These are phyloP conservation scores for Bothrops alternatus DNA, from an alignment of 2,797 vertebrate genomes.

Conservation along the genomic window DNA sequence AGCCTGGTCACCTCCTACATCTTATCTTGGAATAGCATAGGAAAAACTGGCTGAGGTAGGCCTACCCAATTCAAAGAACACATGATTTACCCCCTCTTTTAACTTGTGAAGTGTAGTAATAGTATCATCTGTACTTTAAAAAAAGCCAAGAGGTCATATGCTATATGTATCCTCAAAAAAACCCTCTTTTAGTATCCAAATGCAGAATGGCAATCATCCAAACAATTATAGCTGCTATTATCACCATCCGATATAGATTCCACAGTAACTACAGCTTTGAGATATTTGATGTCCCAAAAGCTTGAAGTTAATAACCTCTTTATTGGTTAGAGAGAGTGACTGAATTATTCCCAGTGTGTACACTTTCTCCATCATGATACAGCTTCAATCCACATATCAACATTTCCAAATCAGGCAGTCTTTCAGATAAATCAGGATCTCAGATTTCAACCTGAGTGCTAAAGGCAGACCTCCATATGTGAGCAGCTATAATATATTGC, in stretches of 20 bases:
- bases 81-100: background rate
- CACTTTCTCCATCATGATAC: background rate
- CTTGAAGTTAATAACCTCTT: background rate
- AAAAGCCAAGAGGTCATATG: background rate
- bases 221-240: slow-evolving; percentile 8
- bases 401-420: background rate
- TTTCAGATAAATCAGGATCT: background rate
- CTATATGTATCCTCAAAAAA: background rate
- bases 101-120: background rate
- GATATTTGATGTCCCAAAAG: background rate
- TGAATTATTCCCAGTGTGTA: background rate
- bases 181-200: background rate
- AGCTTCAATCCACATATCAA: background rate
- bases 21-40: background rate
- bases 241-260: background rate
- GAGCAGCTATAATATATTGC: background rate
- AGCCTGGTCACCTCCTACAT: background rate
- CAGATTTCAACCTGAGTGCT: background rate
- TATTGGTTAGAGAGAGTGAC: background rate
- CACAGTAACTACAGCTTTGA: background rate
- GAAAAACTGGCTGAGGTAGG: background rate
- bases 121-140: background rate
- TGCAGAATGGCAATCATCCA: background rate
- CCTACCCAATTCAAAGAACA: background rate
- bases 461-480: background rate